Conservation (phyloP, 2,888 invertebrate species). For the Melinaea marsaeus region DNA sequence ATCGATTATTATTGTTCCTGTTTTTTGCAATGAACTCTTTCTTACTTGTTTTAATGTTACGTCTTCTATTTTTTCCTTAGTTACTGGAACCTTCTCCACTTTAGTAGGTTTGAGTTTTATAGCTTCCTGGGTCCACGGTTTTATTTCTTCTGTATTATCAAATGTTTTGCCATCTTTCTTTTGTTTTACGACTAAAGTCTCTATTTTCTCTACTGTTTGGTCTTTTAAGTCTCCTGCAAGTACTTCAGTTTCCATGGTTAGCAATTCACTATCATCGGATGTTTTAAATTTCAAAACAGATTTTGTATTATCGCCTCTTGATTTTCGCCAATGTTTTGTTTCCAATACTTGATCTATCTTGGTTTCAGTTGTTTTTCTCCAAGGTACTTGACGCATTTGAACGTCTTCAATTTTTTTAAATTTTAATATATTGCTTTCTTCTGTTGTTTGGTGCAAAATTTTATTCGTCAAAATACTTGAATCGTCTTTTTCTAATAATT, state of each 20-base stretch:
- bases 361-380: conserved; percentile 46
- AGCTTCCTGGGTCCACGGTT: conserved; percentile 80
- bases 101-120: conserved; percentile 79
- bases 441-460: conserved; percentile 54
- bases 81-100: conserved; percentile 72
- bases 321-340: conserved; percentile 46
- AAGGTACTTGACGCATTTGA: conserved; percentile 55
- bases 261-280: conserved; percentile 37
- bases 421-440: conserved; percentile 62
- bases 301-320: conserved; percentile 34
- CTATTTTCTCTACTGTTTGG: conserved; percentile 31
- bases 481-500: conserved; percentile 38
- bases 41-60: conserved; percentile 55
- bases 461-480: conserved; percentile 39
- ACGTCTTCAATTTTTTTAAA: conserved; percentile 53
- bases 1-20: conserved; percentile 61
- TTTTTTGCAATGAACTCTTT: conserved; percentile 52
- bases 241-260: conserved; percentile 29
- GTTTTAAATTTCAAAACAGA: conserved; percentile 24
- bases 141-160: conserved; percentile 51
- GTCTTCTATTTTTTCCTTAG: conserved; percentile 75
- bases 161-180: conserved; percentile 43
- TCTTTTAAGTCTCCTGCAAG: conserved; percentile 12
- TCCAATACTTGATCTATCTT: conserved; percentile 38
- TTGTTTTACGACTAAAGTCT: conserved; percentile 27